Evolutionary conservation across 2,888 invertebrate species (phyloP), one percentile per base, ranked within the genome.

Genomic region (Podotricha telesiphe): DNA sequence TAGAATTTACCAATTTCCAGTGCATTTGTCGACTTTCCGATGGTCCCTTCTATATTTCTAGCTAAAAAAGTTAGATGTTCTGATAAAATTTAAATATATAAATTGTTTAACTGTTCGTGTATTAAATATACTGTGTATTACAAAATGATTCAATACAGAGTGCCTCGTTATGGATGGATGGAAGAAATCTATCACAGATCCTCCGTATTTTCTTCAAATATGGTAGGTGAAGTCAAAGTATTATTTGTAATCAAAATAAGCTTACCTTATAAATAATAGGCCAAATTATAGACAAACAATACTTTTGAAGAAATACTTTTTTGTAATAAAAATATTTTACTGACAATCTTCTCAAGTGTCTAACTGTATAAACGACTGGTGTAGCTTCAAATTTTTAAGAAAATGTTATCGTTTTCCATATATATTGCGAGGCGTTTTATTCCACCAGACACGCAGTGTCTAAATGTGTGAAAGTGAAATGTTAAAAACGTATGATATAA

Each of bases 1-100:
- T 58, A 48, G 22, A 34, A 22, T 59, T 22, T 22, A 50, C 67
- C 65, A 71, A 76, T 75, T 72, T 76, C 74, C 58, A 48, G 53
- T 37, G 17, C 56, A 51, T 59, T 64, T 50, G 56, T 42, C 58
- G 56, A 62, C 37, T 53, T 55, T 62, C 48, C 37, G 17, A 17
- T 19, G 45, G 51, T 51, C n/a, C 17, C n/a, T n/a, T 20, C 19
- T 28, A 28, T 28, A 28, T 6, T 28, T 28, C 28, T 6, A 28
- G 6, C 28, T 28, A 28, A 28, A 28, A 28, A 28, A 19, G 19
- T 58, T 13, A 13, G 7, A 42, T 13, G 13, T 42, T 11, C 1
- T 42, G 13, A 13, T 42, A 42, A 42, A 42, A 42, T 42, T 13
- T 2, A 42, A 13, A 7, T 13, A 42, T n/a, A 37, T 37, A 8